Percentiles rank a stretch among this genome's conserved stretches.
These are phyloP conservation scores for Coreoperca whiteheadi DNA, from an alignment of 2,113 vertebrate species.

Conservation along the genomic window DNA sequence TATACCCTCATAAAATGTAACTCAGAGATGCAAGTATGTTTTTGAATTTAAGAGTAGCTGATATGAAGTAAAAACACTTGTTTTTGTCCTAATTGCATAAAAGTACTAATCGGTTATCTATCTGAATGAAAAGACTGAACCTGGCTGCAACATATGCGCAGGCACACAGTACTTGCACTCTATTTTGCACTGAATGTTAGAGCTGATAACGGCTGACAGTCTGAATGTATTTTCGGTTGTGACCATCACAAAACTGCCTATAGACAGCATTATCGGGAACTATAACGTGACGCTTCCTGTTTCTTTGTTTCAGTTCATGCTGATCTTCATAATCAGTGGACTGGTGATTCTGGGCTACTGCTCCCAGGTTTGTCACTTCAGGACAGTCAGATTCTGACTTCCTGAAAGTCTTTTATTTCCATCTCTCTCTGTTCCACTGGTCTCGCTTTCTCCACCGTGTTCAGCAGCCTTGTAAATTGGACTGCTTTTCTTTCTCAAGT, in stretches of 20 bases:
- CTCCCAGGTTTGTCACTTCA: slow-evolving; percentile 85
- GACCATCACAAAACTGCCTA: background rate
- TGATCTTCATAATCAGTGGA: slow-evolving; percentile 96
- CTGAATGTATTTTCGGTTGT: background rate
- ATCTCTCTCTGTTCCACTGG: background rate
- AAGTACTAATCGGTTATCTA: background rate
- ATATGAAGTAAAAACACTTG: background rate
- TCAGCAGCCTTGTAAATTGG: background rate
- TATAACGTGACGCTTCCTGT: slow-evolving; percentile 22
- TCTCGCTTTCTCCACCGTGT: background rate
- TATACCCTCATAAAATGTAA: background rate
- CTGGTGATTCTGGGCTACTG: slow-evolving; percentile 96
- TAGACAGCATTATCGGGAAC: background rate
- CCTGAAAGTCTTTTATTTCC: background rate
- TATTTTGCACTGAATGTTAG: background rate
- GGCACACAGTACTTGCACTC: background rate
- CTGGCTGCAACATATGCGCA: background rate
- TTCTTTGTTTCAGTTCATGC: slow-evolving; percentile 86
- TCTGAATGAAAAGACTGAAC: too few species aligned
- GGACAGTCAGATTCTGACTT: background rate
- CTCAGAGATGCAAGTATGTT: background rate
- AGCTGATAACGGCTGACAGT: background rate
- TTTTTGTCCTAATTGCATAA: background rate
- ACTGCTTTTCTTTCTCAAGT: background rate
- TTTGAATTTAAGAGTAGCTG: background rate